Evolutionary conservation across 37 sponge, comb jelly and placozoan genomes (phyloP), one percentile per base, ranked within the genome.

Genomic region (Eunapius fragilis): DNA sequence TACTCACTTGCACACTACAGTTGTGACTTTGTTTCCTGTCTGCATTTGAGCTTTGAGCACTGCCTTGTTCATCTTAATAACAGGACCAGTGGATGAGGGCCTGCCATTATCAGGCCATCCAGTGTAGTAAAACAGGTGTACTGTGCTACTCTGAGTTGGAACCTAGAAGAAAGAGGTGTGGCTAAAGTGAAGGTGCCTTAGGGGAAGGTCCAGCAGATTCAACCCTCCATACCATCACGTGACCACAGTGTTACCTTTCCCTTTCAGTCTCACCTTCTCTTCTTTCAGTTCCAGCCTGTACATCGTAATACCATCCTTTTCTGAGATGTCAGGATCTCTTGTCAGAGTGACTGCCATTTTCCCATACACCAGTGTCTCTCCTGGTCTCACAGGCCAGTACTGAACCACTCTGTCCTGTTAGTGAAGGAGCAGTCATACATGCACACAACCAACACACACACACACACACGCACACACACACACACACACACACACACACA

Each of bases 1-100:
- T 12, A 76, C 89, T 32, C 30, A 94, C 95, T 88, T 88, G 95
- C 95, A 94, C 77, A 90, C 81, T 67, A 94, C 89, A 19, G 89
- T 88, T 77, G 92, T 94, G 26, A 80, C 72, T 70, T 71, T 88
- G 83, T 94, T 91, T 10, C 82, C 89, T 25, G 95, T 88, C 35
- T 47, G 69, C 70, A 84, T 84, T 85, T 90, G 94, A 6, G 76
- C 74, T 67, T 47, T 84, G 68, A 81, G 84, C n/a, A 90, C 22
- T 13, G 41, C 48, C 11, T 77, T 58, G 22, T 89, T 79, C 76
- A 95, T 34, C 34, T 95, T 75, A 31, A 95, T 74, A 25, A 91
- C n/a, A 41, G 68, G 24, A 5, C 22, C 32, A 67, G 71, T 33
- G 50, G 37, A 25, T 0, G 25, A 9, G 45, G 94, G 92, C 2